Percentiles rank a stretch among this genome's conserved stretches.
phyloP scores from a whole-genome alignment of 1,140 invertebrate species.

The Diorhabda sublineata region DNA sequence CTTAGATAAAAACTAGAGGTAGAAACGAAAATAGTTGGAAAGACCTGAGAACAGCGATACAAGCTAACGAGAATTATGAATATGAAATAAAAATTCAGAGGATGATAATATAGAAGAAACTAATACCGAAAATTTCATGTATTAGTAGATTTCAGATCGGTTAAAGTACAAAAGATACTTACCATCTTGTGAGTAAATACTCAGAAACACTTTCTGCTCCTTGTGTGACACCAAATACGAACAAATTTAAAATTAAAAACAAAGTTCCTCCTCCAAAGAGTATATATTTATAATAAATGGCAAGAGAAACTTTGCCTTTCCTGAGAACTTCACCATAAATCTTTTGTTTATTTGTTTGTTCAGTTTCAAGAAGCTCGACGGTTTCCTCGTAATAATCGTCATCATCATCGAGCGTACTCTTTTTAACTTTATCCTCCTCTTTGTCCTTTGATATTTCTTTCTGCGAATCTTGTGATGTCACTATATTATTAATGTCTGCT shows the following conservation, averaged over 20 bases:
- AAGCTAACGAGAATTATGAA: no score
- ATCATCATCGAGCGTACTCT: conserved; percentile 18
- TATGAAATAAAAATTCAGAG: no score
- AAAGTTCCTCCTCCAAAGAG: conserved; percentile 30
- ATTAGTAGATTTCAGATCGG: neutral
- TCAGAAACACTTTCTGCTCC: conserved; percentile 27
- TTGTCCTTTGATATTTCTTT: neutral
- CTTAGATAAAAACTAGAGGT: no score
- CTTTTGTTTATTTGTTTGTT: conserved; percentile 24
- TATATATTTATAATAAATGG: conserved; percentile 31
- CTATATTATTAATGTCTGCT: conserved; percentile 14
- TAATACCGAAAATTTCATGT: neutral
- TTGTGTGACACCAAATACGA: conserved; percentile 25
- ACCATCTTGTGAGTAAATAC: conserved; percentile 33
- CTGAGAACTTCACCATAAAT: conserved; percentile 33
- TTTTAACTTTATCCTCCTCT: conserved; percentile 15
- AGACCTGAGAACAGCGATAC: no score
- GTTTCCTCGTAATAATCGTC: neutral
- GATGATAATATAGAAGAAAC: no score
- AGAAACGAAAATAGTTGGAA: no score
- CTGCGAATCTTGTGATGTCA: neutral
- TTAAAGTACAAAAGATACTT: conserved; percentile 7
- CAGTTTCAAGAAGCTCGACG: conserved; percentile 15
- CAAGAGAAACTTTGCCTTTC: conserved; percentile 27
- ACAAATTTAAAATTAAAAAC: conserved; percentile 27